Evolutionary conservation across 2,888 invertebrate species (phyloP), one percentile per base, ranked within the genome.

Genomic region (Lacanobia oleracea): DNA sequence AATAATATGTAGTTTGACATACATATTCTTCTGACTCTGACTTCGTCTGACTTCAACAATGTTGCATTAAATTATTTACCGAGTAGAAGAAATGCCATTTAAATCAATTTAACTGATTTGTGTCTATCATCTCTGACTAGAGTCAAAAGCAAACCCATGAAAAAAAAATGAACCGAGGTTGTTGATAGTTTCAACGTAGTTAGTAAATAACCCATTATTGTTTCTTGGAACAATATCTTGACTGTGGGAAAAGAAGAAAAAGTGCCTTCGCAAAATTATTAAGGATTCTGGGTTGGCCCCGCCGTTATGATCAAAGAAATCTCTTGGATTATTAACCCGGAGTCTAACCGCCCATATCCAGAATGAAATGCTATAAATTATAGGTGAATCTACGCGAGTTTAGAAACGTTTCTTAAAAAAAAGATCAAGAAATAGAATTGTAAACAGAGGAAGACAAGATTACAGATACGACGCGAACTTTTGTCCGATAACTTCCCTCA

Each of bases 221-320:
- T 27, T 27, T 27, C 27, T 27, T 27, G 27, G 27, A 27, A 27
- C 27, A 27, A 27, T 27, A 27, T 27, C 27, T 27, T 27, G 27
- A 82, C 80, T 82, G 85, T 87, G 87, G 82, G 85, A 88, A 88
- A 77, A 51, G 56, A 79, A 79, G 65, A 70, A 77, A 79, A 81
- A 69, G 23, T 50, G 67, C 75, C 82, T 85, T 83, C 77, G 73
- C 77, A 74, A 84, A 87, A 79, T 84, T 65, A 33, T 76, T 64
- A 74, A 76, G 62, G 68, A 73, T 77, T 81, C 67, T 63, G 54
- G 57, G 40, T 63, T 61, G 57, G 43, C 23, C 33, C 56, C 64
- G 40, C 33, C 72, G 77, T 82, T 60, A 84, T 27, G 27, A 27
- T 72, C 65, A 75, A 53, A 64, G 33, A 74, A 67, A 68, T 71